These are phyloP conservation scores for Aeoliscus strigatus DNA, from an alignment of 2,797 vertebrate genomes.

Conservation along the genomic window DNA sequence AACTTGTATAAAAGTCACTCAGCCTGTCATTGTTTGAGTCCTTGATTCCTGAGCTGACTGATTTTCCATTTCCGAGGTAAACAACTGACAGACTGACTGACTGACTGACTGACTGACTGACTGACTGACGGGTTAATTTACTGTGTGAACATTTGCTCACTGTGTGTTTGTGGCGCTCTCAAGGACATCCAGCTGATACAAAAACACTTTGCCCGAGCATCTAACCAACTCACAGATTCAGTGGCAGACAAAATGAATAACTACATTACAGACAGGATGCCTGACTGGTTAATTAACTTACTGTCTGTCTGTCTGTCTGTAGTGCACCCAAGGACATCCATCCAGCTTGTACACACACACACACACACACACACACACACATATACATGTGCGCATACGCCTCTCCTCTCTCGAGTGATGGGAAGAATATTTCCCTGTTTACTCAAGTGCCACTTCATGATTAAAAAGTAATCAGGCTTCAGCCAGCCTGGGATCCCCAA, in stretches of 20 bases:
- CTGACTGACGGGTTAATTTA: slow-evolving; percentile 32
- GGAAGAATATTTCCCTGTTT: slow-evolving; percentile 66
- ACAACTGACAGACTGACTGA: too few relatives aligned
- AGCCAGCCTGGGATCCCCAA: slow-evolving; percentile 56
- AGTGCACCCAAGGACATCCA: slow-evolving; percentile 56
- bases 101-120: slow-evolving; percentile 19
- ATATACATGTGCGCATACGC: slow-evolving; percentile 20
- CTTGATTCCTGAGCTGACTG: too few relatives aligned
- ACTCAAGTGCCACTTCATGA: slow-evolving; percentile 67
- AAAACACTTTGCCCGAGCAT: slow-evolving; percentile 25
- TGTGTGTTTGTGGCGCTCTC: slow-evolving; percentile 17
- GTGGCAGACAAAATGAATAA: too few relatives aligned
- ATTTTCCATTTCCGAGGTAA: too few relatives aligned
- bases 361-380: slow-evolving; percentile 17
- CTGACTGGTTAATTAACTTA: slow-evolving; percentile 57
- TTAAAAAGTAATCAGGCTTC: slow-evolving; percentile 70
- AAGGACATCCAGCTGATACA: slow-evolving; percentile 39
- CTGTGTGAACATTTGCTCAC: slow-evolving; percentile 4
- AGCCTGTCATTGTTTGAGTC: too few relatives aligned
- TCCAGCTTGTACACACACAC: slow-evolving; percentile 32
- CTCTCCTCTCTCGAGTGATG: slow-evolving; percentile 45
- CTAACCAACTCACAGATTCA: slow-evolving; percentile 39
- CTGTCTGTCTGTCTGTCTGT: slow-evolving; percentile 52
- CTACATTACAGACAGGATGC: slow-evolving; percentile 46
- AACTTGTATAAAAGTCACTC: too few relatives aligned